Conservation (phyloP, 1,140 invertebrate genomes). For the Charaxes varanes region DNA sequence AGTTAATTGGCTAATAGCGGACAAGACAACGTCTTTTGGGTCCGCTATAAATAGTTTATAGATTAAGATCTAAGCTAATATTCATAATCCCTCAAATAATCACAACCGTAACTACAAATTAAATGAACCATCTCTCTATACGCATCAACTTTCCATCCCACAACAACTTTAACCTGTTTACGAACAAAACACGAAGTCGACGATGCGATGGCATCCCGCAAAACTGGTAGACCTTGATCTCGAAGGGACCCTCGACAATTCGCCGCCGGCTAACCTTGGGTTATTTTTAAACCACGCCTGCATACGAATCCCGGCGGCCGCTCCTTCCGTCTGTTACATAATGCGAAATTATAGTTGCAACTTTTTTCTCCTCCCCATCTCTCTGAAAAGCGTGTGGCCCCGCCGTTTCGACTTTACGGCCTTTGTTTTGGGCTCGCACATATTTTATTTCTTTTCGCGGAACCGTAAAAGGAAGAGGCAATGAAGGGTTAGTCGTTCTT, state of each 20-base stretch:
- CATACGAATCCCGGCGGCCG: constrained; percentile 59
- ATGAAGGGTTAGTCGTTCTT: constrained; percentile 69
- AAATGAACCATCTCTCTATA: too few relatives aligned
- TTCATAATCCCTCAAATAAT: too few relatives aligned
- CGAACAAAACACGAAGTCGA: constrained; percentile 35
- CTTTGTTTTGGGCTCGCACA: constrained; percentile 66
- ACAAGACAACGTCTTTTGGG: too few relatives aligned
- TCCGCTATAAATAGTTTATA: too few relatives aligned
- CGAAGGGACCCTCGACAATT: constrained; percentile 62
- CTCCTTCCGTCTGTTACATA: constrained; percentile 71
- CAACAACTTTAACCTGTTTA: constrained; percentile 28
- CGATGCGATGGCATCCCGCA: constrained; percentile 51
- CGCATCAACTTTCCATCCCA: constrained; percentile 21
- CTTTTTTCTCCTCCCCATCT: constrained; percentile 46
- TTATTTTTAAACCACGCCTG: constrained; percentile 67
- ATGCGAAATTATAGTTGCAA: constrained; percentile 65
- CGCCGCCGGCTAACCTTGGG: constrained; percentile 62
- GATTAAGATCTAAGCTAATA: too few relatives aligned
- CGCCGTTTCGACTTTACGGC: constrained; percentile 64
- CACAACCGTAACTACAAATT: too few relatives aligned
- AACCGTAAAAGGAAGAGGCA: constrained; percentile 72
- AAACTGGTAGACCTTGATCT: constrained; percentile 69
- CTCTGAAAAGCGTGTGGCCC: constrained; percentile 67
- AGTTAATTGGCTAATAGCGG: too few relatives aligned
- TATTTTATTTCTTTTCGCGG: constrained; percentile 69